Evolutionary conservation across 2,797 vertebrate species (phyloP), one percentile per base, ranked within the genome.

Genomic region (Fringilla coelebs): DNA sequence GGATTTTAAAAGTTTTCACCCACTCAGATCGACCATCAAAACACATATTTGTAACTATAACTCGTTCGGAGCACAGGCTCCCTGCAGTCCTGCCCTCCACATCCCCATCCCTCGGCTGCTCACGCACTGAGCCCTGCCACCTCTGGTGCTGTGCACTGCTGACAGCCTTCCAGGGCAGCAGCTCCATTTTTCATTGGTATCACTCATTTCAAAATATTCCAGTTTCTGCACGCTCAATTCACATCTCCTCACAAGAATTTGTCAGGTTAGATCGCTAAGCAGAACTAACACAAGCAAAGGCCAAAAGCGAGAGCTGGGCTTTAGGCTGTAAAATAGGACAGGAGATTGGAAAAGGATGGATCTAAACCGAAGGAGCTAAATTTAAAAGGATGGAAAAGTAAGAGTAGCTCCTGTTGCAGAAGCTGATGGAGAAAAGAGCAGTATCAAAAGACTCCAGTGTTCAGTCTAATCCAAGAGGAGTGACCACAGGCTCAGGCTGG

Each of bases 61-160:
- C 8, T 66, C 8, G 0, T 48, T 48, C 4, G 3, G 49, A 65
- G 48, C 18, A 2, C 19, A n/a, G 0, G 45, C 9, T 65, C 52
- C 12, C 40, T 29, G 67, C 34, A 67, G 31, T 60, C 46, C 60
- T 67, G 52, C 67, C 32, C 41, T 78, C 54, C 67, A 31, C 60
- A 67, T 31, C 11, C 74, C 32, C 40, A n/a, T 16, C 40, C 38
- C 61, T 63, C 3, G 1, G 11, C 60, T 52, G 40, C 60, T 66
- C 36, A 11, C 21, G 7, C 52, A 20, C 2, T 41, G 48, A 67
- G 72, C 71, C 70, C 41, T 85, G 67, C 31, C n/a, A 14, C 17
- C 49, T 36, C 79, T 61, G 55, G 7, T n/a, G 17, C 57, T 55
- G 17, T 55, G 67, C 41, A 61, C 26, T 43, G 41, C 76, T 81